phyloP scores from a whole-genome alignment of 2,797 vertebrate genomes.

The Clarias pachynema region DNA sequence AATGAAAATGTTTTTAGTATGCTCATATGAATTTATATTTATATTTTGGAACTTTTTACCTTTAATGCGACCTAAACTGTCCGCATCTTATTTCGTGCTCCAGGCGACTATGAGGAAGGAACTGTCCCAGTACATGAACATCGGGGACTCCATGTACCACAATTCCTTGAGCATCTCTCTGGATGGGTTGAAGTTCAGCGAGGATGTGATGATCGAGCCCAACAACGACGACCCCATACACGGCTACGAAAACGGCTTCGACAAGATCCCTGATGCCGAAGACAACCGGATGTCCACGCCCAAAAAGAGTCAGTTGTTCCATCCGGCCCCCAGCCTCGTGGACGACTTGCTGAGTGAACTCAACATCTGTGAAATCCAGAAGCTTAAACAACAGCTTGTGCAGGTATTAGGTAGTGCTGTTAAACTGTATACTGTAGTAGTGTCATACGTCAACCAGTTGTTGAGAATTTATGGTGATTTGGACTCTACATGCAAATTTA shows the following conservation, averaged over 20 bases:
- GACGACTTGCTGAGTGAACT: slow-evolving; percentile 96
- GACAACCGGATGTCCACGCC: slow-evolving; percentile 78
- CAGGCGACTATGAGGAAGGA: slow-evolving; percentile 89
- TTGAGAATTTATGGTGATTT: not conserved
- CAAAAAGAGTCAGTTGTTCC: slow-evolving; percentile 81
- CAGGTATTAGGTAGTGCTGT: slow-evolving; percentile 79
- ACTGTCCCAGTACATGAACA: slow-evolving; percentile 95
- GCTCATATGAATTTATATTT: not conserved
- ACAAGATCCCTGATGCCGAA: slow-evolving; percentile 71
- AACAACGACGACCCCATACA: slow-evolving; percentile 90
- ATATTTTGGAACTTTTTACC: not conserved
- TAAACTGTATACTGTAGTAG: not conserved
- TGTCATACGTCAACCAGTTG: no score
- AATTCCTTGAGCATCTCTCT: slow-evolving; percentile 79
- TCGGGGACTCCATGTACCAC: slow-evolving; percentile 85
- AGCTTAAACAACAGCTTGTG: slow-evolving; percentile 92
- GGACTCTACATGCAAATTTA: not conserved
- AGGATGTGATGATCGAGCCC: slow-evolving; percentile 71
- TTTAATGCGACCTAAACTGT: not conserved
- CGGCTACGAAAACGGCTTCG: slow-evolving; percentile 86
- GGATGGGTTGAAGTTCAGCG: slow-evolving; percentile 78
- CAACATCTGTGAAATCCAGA: slow-evolving; percentile 98
- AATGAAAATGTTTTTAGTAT: not conserved
- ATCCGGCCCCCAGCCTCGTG: slow-evolving; percentile 91
- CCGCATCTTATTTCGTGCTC: slow-evolving; percentile 15